Conservation (phyloP, 1,140 invertebrate genomes). For the Lethrus apterus region DNA sequence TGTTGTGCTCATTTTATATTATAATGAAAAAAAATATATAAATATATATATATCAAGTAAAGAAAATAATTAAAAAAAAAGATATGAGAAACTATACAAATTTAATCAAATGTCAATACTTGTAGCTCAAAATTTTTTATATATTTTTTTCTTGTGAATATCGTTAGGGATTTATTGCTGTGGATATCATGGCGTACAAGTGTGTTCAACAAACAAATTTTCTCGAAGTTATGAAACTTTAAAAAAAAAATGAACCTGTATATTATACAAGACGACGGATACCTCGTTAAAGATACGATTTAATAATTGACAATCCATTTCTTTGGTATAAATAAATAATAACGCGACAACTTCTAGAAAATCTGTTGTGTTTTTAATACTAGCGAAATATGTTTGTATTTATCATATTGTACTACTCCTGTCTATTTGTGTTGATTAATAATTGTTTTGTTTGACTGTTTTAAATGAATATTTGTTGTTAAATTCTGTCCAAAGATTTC, state of each 20-base stretch:
- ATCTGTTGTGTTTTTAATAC: conserved; percentile 10
- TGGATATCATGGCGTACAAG: conserved; percentile 9
- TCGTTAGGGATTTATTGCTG: conserved; percentile 10
- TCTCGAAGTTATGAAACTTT: conserved; percentile 13
- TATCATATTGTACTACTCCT: conserved; percentile 15
- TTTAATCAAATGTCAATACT: conserved; percentile 39
- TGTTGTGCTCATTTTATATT: conserved; percentile 40
- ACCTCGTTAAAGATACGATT: neutral
- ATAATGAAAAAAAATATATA: no score
- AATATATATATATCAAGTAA: conserved; percentile 10
- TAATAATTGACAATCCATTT: conserved; percentile 9
- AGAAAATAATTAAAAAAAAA: conserved; percentile 15
- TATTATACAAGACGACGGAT: neutral
- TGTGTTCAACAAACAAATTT: conserved; percentile 25
- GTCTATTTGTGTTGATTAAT: conserved; percentile 21
- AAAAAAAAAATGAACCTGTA: conserved; percentile 4
- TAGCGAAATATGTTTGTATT: conserved; percentile 11
- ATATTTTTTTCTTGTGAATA: conserved; percentile 26
- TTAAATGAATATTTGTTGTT: conserved; percentile 41
- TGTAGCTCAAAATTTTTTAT: conserved; percentile 38
- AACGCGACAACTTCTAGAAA: neutral
- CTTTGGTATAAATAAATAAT: conserved; percentile 8
- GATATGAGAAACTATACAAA: conserved; percentile 26
- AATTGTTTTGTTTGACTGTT: conserved; percentile 37
- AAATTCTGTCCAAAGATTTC: conserved; percentile 43